Evolutionary conservation across 2,797 vertebrate genomes (phyloP).

Genomic region (Chelidonichthys spinosus): DNA sequence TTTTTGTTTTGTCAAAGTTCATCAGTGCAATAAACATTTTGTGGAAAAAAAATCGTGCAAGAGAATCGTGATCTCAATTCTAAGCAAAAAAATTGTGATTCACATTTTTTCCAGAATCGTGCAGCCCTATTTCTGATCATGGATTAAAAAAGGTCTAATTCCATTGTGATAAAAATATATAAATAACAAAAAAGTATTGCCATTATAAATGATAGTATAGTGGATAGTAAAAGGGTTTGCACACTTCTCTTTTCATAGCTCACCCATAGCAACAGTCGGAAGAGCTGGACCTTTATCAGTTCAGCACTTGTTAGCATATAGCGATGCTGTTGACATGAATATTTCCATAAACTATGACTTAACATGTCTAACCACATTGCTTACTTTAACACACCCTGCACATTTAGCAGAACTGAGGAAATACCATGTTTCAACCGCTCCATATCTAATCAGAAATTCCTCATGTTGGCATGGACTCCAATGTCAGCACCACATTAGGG

Average conservation of each 20-base stretch:
- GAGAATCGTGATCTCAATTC: too few species aligned
- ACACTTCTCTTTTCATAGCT: conserved; percentile 10
- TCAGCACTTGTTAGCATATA: neutral
- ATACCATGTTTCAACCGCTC: neutral
- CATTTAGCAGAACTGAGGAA: neutral
- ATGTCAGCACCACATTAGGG: conserved; percentile 4
- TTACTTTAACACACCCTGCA: neutral
- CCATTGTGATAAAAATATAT: neutral
- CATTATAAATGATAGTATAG: neutral
- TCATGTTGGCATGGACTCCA: neutral
- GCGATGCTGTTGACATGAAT: neutral
- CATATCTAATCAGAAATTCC: conserved; percentile 2
- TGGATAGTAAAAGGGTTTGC: neutral
- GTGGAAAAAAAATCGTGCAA: too few species aligned
- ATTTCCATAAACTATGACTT: conserved; percentile 6
- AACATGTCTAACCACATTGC: neutral
- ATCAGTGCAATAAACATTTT: too few species aligned
- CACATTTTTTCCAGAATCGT: too few species aligned
- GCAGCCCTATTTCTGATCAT: neutral
- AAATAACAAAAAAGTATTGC: neutral
- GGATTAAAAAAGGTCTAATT: neutral
- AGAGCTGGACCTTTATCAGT: neutral
- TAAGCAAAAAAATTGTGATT: too few species aligned
- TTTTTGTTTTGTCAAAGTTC: too few species aligned
- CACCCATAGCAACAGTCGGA: neutral